Conservation (phyloP, 2,888 invertebrate genomes). For the Pristionchus maxplancki region DNA sequence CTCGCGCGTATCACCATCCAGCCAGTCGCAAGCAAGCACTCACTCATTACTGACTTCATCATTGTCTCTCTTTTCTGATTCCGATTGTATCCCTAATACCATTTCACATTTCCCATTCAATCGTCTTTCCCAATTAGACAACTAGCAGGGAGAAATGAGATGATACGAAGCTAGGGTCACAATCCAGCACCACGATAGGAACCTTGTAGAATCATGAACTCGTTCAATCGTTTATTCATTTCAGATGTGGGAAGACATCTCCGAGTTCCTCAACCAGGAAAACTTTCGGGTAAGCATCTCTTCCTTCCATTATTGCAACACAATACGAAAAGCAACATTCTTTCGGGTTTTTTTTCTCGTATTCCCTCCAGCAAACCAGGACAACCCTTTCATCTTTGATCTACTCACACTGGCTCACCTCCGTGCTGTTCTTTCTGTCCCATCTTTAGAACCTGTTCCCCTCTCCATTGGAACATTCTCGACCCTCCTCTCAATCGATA, state of each 20-base stretch:
- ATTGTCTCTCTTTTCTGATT: not conserved
- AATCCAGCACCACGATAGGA: no score
- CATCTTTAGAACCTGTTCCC: constrained; percentile 48
- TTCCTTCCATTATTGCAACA: not conserved
- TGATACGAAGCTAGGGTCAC: not conserved
- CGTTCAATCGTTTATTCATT: not conserved
- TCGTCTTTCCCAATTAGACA: not conserved
- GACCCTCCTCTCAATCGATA: not conserved
- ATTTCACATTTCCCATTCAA: no score
- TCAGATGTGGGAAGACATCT: constrained; percentile 53
- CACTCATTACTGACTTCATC: constrained; percentile 13
- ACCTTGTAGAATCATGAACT: not conserved
- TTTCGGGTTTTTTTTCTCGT: not conserved
- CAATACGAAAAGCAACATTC: not conserved
- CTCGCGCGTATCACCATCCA: constrained; percentile 29
- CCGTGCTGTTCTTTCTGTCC: not conserved
- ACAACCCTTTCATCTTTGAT: not conserved
- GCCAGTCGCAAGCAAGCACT: not conserved
- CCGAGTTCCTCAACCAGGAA: constrained; percentile 51
- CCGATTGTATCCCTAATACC: not conserved
- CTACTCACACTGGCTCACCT: not conserved
- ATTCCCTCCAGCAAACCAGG: not conserved
- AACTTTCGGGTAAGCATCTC: constrained; percentile 39
- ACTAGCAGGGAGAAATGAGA: not conserved
- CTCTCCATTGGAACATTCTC: not conserved